Evolutionary conservation across 2,888 invertebrate genomes (phyloP).

Genomic region (Eucera pruinosa): DNA sequence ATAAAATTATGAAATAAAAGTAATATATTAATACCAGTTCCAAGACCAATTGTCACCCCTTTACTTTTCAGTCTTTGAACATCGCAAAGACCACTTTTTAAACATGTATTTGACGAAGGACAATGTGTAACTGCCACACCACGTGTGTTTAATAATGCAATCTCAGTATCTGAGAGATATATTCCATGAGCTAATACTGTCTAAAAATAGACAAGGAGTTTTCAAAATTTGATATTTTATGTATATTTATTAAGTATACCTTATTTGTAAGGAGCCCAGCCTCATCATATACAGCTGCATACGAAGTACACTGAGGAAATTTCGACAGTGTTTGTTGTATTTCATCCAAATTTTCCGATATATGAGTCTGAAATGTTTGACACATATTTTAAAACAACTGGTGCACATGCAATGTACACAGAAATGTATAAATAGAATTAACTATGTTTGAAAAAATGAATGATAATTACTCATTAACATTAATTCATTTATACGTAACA

Average conservation of each 20-base stretch:
- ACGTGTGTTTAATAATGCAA: conserved; percentile 86
- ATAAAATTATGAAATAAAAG: conserved; percentile 7
- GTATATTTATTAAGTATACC: conserved; percentile 84
- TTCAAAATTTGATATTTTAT: conserved; percentile 9
- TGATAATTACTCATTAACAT: conserved; percentile 16
- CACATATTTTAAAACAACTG: neutral
- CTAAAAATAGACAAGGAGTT: conserved; percentile 83
- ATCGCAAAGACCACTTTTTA: conserved; percentile 93
- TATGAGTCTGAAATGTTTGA: conserved; percentile 88
- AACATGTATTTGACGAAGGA: conserved; percentile 92
- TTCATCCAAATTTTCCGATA: conserved; percentile 93
- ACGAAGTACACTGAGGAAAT: conserved; percentile 87
- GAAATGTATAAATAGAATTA: neutral
- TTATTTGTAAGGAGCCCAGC: conserved; percentile 90
- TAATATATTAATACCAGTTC: conserved; percentile 88
- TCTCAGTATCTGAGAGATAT: conserved; percentile 89
- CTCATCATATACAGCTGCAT: conserved; percentile 91
- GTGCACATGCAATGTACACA: neutral
- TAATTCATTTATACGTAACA: neutral
- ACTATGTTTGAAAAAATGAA: neutral
- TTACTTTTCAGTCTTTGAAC: conserved; percentile 87
- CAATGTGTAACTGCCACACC: conserved; percentile 93
- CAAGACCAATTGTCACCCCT: conserved; percentile 92
- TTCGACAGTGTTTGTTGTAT: conserved; percentile 87
- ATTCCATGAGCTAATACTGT: conserved; percentile 94